These are phyloP conservation scores for Gymnorhina tibicen DNA, from an alignment of 2,113 vertebrate species.

Conservation along the genomic window DNA sequence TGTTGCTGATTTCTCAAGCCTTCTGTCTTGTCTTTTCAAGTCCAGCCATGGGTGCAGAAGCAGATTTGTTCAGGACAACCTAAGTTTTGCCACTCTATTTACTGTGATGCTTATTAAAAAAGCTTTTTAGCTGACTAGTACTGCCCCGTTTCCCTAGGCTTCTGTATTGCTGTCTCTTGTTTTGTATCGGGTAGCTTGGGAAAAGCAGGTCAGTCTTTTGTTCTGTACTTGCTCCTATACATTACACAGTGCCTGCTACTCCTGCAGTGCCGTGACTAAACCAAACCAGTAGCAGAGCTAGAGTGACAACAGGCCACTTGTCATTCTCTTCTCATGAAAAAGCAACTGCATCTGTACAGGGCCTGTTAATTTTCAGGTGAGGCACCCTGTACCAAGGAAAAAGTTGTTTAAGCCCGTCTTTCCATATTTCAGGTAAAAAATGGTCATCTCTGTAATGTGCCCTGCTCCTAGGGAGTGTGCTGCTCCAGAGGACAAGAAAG, in stretches of 20 bases:
- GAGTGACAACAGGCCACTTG: background rate
- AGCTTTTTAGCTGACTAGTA: background rate
- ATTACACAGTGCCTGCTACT: background rate
- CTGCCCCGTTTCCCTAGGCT: background rate
- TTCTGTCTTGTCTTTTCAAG: background rate
- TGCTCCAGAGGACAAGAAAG: background rate
- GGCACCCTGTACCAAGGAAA: background rate
- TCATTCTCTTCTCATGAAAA: background rate
- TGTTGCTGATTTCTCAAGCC: background rate
- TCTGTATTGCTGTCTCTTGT: background rate
- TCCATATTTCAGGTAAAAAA: background rate
- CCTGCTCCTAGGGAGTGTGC: background rate
- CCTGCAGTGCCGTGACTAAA: background rate
- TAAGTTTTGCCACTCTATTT: background rate
- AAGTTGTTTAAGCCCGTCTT: background rate
- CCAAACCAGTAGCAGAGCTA: background rate
- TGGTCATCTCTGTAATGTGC: background rate
- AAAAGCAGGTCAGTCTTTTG: background rate
- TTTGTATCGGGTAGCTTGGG: background rate
- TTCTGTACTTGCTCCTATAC: background rate
- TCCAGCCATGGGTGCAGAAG: background rate
- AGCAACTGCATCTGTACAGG: background rate
- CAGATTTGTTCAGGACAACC: background rate
- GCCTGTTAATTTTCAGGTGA: background rate
- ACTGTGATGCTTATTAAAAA: background rate